Evolutionary conservation across 2,888 invertebrate genomes (phyloP).

Genomic region (Ophion obscuratus): DNA sequence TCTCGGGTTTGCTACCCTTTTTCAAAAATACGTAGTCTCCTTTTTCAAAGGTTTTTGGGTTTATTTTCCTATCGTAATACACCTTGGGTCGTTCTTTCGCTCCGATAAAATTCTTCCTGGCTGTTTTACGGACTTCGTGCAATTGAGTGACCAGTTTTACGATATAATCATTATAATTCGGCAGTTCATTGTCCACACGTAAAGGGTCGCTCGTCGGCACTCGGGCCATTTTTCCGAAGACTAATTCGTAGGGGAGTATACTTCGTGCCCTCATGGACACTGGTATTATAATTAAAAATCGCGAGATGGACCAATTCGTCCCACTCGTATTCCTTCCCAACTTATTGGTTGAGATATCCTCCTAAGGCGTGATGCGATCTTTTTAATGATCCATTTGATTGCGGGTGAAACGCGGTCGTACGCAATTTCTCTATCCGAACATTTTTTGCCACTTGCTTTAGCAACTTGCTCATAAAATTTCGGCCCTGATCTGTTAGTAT

Average conservation of each 20-base stretch:
- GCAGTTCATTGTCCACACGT: neutral
- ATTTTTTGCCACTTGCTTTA: too few relatives aligned
- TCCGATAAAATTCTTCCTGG: conserved; percentile 41
- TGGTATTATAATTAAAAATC: conserved; percentile 53
- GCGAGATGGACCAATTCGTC: too few relatives aligned
- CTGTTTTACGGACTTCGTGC: conserved; percentile 18
- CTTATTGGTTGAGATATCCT: too few relatives aligned
- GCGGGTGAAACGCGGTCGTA: too few relatives aligned
- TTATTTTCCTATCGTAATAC: conserved; percentile 50
- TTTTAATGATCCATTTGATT: too few relatives aligned
- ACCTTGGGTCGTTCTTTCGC: conserved; percentile 55
- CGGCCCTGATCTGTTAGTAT: too few relatives aligned
- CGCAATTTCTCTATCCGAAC: too few relatives aligned
- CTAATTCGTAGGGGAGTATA: conserved; percentile 2
- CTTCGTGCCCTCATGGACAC: conserved; percentile 50
- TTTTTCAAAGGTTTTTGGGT: conserved; percentile 10
- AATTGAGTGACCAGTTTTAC: conserved; percentile 31
- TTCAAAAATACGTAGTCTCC: conserved; percentile 56
- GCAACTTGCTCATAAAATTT: too few relatives aligned
- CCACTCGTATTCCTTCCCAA: too few relatives aligned
- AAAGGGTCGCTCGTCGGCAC: too few relatives aligned
- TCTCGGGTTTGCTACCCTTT: conserved; percentile 48
- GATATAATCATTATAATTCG: conserved; percentile 56
- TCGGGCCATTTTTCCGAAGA: too few relatives aligned
- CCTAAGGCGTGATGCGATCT: too few relatives aligned